Percentiles rank a stretch among this genome's conserved stretches.
These are phyloP conservation scores for Sinocyclocheilus grahami DNA, from an alignment of 2,113 vertebrate genomes.

Conservation along the genomic window DNA sequence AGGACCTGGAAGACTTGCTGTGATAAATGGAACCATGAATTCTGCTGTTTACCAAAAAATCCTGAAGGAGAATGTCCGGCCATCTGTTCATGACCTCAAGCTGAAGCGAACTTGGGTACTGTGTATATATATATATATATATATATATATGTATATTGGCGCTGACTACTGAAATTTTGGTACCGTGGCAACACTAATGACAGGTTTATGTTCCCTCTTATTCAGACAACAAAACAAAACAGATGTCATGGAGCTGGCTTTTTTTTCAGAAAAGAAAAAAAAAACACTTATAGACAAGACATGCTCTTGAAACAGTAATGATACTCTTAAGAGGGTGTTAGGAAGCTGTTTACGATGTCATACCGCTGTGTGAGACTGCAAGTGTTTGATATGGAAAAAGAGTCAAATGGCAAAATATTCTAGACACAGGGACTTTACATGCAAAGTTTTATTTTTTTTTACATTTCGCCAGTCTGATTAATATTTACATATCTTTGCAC, in stretches of 20 bases:
- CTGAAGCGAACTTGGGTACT: too few relatives aligned
- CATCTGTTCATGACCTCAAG: too few relatives aligned
- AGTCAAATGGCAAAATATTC: neutral
- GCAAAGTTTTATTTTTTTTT: neutral
- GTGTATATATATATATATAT: too few relatives aligned
- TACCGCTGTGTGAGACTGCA: slow-evolving; percentile 1
- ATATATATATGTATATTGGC: neutral
- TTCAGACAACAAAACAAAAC: slow-evolving; percentile 54
- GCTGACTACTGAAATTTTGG: neutral
- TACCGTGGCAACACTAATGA: slow-evolving; percentile 23
- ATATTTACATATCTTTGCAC: neutral
- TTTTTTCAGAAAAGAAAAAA: neutral
- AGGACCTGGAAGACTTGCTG: too few relatives aligned
- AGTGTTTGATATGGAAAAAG: neutral
- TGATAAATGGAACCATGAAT: too few relatives aligned
- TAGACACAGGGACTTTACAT: neutral
- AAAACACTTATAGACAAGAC: slow-evolving; percentile 46
- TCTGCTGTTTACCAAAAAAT: too few relatives aligned
- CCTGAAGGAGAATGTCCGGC: too few relatives aligned
- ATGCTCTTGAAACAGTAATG: slow-evolving; percentile 47
- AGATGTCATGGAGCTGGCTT: slow-evolving; percentile 50
- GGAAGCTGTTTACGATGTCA: slow-evolving; percentile 11
- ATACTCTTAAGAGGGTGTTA: slow-evolving; percentile 33
- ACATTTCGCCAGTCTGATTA: neutral
- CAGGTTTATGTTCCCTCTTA: slow-evolving; percentile 52